Conservation (phyloP, 1,140 invertebrate genomes). For the Zelostemma sp. region DNA sequence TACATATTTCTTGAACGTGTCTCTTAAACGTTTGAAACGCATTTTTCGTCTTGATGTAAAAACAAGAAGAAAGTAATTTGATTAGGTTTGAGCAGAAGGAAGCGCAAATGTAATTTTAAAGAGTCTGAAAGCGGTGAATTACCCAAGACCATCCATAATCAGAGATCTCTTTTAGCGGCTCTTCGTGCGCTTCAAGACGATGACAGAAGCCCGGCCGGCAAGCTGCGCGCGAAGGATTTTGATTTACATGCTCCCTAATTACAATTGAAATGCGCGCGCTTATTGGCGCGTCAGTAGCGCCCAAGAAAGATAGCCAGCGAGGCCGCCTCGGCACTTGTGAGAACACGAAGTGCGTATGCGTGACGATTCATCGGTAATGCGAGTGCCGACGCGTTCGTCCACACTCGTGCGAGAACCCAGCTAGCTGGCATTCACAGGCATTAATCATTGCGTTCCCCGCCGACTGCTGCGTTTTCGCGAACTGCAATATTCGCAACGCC, state of each 20-base stretch:
- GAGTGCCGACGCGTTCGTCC: constrained; percentile 4
- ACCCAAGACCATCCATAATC: constrained; percentile 4
- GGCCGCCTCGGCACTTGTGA: background rate
- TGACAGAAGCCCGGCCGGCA: constrained; percentile 19
- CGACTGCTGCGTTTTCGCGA: constrained; percentile 2
- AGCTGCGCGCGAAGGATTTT: constrained; percentile 51
- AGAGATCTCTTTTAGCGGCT: constrained; percentile 11
- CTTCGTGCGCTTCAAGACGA: constrained; percentile 1
- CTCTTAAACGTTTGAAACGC: no score
- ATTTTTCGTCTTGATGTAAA: no score
- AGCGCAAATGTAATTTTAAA: constrained; percentile 5
- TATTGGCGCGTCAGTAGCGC: constrained; percentile 61
- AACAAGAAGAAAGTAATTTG: no score
- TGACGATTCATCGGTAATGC: constrained; percentile 8
- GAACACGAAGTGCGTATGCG: background rate
- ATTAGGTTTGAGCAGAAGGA: no score
- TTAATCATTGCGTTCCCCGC: constrained; percentile 1
- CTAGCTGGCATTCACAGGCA: background rate
- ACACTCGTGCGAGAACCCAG: background rate
- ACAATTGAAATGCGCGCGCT: constrained; percentile 62
- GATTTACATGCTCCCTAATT: constrained; percentile 67
- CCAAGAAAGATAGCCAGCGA: constrained; percentile 42
- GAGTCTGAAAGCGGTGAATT: background rate
- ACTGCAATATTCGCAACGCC: background rate
- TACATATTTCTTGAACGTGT: no score